phyloP scores from a whole-genome alignment of 1,140 invertebrate species.

The Diabrotica virgifera region DNA sequence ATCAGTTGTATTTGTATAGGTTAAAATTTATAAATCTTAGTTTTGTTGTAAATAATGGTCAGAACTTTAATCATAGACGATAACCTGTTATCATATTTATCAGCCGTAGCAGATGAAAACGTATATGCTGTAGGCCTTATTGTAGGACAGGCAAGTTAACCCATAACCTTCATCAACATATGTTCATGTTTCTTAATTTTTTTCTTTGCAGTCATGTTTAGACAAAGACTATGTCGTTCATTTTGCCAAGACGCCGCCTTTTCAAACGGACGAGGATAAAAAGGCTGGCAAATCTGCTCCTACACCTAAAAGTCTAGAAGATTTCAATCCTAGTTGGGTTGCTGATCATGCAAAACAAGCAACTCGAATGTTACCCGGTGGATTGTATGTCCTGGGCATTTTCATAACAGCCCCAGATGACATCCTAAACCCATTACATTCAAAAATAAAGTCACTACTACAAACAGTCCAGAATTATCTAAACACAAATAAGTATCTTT shows the following conservation, averaged over 20 bases:
- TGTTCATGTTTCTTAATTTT: slow-evolving; percentile 24
- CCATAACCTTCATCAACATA: slow-evolving; percentile 30
- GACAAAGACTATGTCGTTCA: slow-evolving; percentile 70
- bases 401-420: slow-evolving; percentile 62
- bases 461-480: slow-evolving; percentile 56
- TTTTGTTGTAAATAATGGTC: slow-evolving; percentile 46
- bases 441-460: slow-evolving; percentile 58
- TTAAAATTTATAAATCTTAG: slow-evolving; percentile 1
- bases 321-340: slow-evolving; percentile 60
- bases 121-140: slow-evolving; percentile 63
- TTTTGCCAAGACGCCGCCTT: slow-evolving; percentile 66
- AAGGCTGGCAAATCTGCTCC: slow-evolving; percentile 35
- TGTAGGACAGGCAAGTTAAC: slow-evolving; percentile 60
- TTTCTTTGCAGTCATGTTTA: slow-evolving; percentile 52
- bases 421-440: slow-evolving; percentile 54
- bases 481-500: slow-evolving; percentile 55
- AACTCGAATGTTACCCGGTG: slow-evolving; percentile 78
- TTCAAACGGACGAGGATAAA: slow-evolving; percentile 42
- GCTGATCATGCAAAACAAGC: slow-evolving; percentile 71
- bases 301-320: slow-evolving; percentile 38
- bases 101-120: slow-evolving; percentile 48
- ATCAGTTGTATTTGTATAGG: not conserved
- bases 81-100: slow-evolving; percentile 50
- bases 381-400: slow-evolving; percentile 69
- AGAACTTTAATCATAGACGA: slow-evolving; percentile 51